phyloP scores from a whole-genome alignment of 1,140 invertebrate genomes.

The Yoshiicerus persimilis region DNA sequence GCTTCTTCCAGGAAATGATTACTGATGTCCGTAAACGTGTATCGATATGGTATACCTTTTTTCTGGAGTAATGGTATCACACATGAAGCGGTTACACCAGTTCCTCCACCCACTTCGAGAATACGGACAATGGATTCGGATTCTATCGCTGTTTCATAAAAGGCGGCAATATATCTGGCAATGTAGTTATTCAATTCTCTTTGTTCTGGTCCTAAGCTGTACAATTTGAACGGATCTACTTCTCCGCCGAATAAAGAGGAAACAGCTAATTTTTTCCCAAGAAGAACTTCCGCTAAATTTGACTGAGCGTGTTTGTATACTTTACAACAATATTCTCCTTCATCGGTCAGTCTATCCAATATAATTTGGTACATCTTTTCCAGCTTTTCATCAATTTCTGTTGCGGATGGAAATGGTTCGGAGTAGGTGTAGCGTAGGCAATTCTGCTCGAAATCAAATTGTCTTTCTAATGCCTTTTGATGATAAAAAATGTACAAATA shows the following conservation, averaged over 20 bases:
- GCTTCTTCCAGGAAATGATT: conserved; percentile 27
- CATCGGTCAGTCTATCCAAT: too few relatives aligned
- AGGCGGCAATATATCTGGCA: not conserved
- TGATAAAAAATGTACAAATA: not conserved
- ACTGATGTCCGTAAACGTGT: conserved; percentile 36
- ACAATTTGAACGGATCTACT: not conserved
- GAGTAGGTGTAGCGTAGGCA: too few relatives aligned
- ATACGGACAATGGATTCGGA: not conserved
- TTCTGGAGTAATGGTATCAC: not conserved
- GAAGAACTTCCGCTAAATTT: not conserved
- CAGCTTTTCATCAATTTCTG: not conserved
- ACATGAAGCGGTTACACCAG: not conserved
- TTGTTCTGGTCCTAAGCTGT: not conserved
- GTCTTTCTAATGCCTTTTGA: not conserved
- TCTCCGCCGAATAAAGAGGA: not conserved
- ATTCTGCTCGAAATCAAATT: not conserved
- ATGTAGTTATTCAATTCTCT: not conserved
- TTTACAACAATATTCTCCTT: not conserved
- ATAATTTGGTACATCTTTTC: not conserved
- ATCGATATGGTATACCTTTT: not conserved
- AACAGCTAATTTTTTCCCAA: not conserved
- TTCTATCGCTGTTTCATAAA: not conserved
- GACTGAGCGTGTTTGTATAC: not conserved
- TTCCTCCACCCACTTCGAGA: conserved; percentile 36
- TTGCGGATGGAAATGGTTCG: not conserved